These are phyloP conservation scores for Branchellion lobata DNA, from an alignment of 2,888 invertebrate genomes.

Conservation along the genomic window DNA sequence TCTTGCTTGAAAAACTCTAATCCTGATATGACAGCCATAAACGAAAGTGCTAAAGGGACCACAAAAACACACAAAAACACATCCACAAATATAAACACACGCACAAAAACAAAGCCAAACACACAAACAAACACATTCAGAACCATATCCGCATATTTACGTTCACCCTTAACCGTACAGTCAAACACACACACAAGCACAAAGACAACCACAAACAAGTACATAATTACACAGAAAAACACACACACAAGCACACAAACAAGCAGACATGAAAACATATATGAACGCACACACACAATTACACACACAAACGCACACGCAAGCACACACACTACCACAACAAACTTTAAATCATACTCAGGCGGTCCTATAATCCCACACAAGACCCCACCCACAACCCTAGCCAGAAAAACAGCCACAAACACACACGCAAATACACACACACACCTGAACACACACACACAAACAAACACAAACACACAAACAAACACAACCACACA, in stretches of 20 bases:
- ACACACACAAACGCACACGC: too few species aligned
- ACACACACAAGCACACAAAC: constrained; percentile 2
- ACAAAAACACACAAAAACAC: too few species aligned
- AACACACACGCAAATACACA: background rate
- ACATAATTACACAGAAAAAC: background rate
- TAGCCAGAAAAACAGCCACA: background rate
- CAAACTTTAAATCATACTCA: too few species aligned
- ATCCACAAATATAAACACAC: too few species aligned
- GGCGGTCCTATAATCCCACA: background rate
- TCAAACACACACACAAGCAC: too few species aligned
- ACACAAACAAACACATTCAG: too few species aligned
- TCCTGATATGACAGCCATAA: background rate
- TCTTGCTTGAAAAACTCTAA: background rate
- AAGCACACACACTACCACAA: too few species aligned
- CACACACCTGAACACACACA: background rate
- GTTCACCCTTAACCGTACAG: too few species aligned
- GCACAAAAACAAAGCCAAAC: too few species aligned
- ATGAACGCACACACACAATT: background rate
- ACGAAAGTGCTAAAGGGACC: background rate
- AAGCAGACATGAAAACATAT: background rate
- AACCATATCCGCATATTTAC: too few species aligned
- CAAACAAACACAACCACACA: too few species aligned
- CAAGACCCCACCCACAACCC: background rate
- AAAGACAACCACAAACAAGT: too few species aligned
- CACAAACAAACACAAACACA: background rate